A percentile compares a stretch with the other conserved stretches of the same genome.
Conservation (phyloP, 2,888 invertebrate genomes). For the Pseudanteris insignis region DNA sequence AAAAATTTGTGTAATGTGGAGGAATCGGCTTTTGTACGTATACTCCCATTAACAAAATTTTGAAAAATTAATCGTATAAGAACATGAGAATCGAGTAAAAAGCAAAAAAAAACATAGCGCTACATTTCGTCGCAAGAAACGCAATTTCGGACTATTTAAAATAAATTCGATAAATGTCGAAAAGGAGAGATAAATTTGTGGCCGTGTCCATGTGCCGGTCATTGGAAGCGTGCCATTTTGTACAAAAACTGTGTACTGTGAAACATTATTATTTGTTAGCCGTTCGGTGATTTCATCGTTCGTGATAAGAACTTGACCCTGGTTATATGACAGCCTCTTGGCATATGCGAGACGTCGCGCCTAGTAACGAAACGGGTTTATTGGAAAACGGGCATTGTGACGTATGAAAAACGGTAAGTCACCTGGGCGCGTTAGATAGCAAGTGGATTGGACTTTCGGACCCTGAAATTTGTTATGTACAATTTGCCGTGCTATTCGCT, state of each 20-base stretch:
- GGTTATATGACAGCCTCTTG: slow-evolving; percentile 9
- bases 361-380: slow-evolving; percentile 35
- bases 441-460: slow-evolving; percentile 41
- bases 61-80: not conserved
- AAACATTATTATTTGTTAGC: slow-evolving; percentile 34
- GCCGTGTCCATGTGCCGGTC: slow-evolving; percentile 24
- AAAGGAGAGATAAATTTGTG: slow-evolving; percentile 10
- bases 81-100: not conserved
- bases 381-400: slow-evolving; percentile 37
- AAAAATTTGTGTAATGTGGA: too few relatives aligned
- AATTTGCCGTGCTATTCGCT: slow-evolving; percentile 27
- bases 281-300: slow-evolving; percentile 17
- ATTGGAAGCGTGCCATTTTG: slow-evolving; percentile 33
- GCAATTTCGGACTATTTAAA: slow-evolving; percentile 25
- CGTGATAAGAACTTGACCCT: slow-evolving; percentile 15
- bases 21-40: too few relatives aligned
- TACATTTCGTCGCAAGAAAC: slow-evolving; percentile 2
- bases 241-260: slow-evolving; percentile 18
- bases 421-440: slow-evolving; percentile 21
- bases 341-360: slow-evolving; percentile 34
- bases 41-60: too few relatives aligned
- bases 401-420: too few relatives aligned
- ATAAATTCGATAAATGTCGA: slow-evolving; percentile 29
- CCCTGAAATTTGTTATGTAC: slow-evolving; percentile 38
- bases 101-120: not conserved